Evolutionary conservation across 2,797 vertebrate genomes (phyloP), one percentile per base, ranked within the genome.

Genomic region (Microctenopoma steveboyesi): DNA sequence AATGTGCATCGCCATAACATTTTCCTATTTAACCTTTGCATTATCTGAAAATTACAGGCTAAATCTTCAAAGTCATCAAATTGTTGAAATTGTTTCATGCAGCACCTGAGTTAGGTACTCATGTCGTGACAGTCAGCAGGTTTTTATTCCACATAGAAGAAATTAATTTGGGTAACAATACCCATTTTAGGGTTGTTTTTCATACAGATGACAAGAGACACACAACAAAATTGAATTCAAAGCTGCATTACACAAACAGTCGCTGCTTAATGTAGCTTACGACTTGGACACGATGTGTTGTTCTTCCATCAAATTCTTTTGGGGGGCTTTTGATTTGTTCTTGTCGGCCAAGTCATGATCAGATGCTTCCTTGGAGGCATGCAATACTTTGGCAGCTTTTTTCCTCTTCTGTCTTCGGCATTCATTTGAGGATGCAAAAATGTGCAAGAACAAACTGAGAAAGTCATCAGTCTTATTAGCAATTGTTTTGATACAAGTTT

Each of bases 361-460:
- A 25, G 54, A 60, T 33, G 35, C 30, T 37, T 62, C 18, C 16
- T 39, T 54, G 1, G 48, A 4, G 35, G n/a, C 2, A 52, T 55
- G 14, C 18, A 46, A 25, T 55, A 39, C 12, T 69, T 35, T 28
- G 47, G 30, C 15, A 46, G 52, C 16, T 62, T 43, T 60, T 16
- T 55, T 57, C 50, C 28, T 47, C 15, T 30, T 61, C 57, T 59
- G 55, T 64, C 58, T 46, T 70, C 2, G 56, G 54, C 15, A 64
- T 68, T 60, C 50, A 49, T 70, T 45, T 53, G 22, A 59, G 57
- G 46, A 43, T 33, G 42, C 43, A 62, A 58, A 56, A 69, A 57
- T 76, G 57, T 66, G 72, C 30, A 14, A 33, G 51, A 28, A 56
- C 69, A 57, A 73, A 73, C 37, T 78, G 28, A 69, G 47, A 51